A percentile compares a stretch with the other conserved stretches of the same genome.
These are phyloP conservation scores for Meriones psammophilus DNA, from an alignment of 2,797 vertebrate genomes.

Conservation along the genomic window DNA sequence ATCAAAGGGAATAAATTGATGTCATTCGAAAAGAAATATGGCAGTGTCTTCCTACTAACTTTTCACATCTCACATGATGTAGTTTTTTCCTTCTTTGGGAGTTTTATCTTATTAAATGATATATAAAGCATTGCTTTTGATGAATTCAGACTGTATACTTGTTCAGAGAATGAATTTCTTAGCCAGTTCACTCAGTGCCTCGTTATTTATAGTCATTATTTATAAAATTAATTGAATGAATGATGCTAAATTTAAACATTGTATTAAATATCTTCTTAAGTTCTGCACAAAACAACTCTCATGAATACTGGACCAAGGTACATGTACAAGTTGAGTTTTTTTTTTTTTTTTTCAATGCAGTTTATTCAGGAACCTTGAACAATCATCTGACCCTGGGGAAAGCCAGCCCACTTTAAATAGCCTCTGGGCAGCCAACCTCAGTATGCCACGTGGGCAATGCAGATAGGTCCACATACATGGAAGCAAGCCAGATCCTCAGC, in stretches of 20 bases:
- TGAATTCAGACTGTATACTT: neutral
- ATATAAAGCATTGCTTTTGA: conserved; percentile 3
- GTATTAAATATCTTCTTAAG: neutral
- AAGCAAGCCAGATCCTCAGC: too few species aligned
- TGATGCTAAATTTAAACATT: neutral
- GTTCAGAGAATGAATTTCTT: neutral
- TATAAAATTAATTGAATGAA: neutral
- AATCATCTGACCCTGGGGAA: too few species aligned
- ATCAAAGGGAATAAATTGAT: neutral
- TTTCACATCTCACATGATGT: neutral
- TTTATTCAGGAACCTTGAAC: too few species aligned
- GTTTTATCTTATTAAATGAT: neutral
- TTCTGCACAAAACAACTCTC: neutral
- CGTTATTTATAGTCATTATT: neutral
- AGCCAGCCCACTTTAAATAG: too few species aligned
- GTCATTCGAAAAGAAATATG: neutral
- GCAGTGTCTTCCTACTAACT: neutral
- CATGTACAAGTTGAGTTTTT: neutral
- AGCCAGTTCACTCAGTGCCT: neutral
- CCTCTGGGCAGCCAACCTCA: too few species aligned
- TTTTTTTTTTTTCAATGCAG: too few species aligned
- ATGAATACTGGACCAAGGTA: neutral
- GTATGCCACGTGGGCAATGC: too few species aligned
- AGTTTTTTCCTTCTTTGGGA: neutral
- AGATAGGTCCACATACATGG: too few species aligned